Percentiles rank a stretch among this genome's conserved stretches.
Evolutionary conservation across 2,113 vertebrate species (phyloP).

Genomic region (Kryptolebias marmoratus): DNA sequence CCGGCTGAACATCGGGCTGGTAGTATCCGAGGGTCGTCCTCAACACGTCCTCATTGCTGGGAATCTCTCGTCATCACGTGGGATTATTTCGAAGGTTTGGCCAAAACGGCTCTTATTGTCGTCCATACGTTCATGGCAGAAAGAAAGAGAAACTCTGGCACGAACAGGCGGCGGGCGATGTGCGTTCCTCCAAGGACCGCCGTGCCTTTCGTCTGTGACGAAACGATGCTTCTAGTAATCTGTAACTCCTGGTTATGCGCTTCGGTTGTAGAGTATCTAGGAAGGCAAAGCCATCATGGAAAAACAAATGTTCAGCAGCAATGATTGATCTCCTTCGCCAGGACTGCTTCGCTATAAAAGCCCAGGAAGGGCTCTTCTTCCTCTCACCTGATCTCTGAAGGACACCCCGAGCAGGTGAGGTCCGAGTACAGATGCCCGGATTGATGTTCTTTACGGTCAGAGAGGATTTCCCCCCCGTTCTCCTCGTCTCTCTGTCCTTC

Average conservation of each 20-base stretch:
- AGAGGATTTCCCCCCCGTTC: neutral
- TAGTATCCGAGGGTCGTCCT: too few relatives aligned
- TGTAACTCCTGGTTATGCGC: neutral
- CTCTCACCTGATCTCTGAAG: neutral
- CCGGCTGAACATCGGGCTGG: too few relatives aligned
- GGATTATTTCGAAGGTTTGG: too few relatives aligned
- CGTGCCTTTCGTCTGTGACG: neutral
- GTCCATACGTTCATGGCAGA: too few relatives aligned
- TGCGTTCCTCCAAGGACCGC: too few relatives aligned
- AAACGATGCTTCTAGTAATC: constrained; percentile 24
- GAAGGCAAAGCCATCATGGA: constrained; percentile 36
- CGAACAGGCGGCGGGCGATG: too few relatives aligned
- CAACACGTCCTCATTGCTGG: too few relatives aligned
- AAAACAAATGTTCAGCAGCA: constrained; percentile 16
- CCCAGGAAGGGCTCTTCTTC: neutral
- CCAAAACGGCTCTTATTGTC: too few relatives aligned
- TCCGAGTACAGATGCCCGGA: too few relatives aligned
- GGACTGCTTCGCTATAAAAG: constrained; percentile 27
- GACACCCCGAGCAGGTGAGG: constrained; percentile 30
- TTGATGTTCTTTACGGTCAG: too few relatives aligned
- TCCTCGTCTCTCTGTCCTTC: neutral
- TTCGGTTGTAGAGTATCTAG: constrained; percentile 1
- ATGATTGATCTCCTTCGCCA: constrained; percentile 12
- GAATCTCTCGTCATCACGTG: too few relatives aligned
- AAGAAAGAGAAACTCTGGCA: too few relatives aligned